Evolutionary conservation across 2,797 vertebrate genomes (phyloP).

Genomic region (Potorous gilbertii): DNA sequence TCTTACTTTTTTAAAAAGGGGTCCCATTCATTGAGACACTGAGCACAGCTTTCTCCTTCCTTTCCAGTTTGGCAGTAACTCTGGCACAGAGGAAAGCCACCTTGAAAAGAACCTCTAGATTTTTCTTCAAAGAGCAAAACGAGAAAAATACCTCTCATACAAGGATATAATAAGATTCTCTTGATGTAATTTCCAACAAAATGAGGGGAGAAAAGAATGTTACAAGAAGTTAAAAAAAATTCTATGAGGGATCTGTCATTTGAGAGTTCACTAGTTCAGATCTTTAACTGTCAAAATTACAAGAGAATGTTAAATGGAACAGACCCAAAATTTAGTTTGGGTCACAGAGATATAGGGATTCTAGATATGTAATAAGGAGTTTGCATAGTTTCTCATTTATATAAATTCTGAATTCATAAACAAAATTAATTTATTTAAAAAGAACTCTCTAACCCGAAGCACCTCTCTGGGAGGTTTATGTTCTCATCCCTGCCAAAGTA

Average conservation of each 20-base stretch:
- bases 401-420: slow-evolving; percentile 54
- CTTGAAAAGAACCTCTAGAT: neutral
- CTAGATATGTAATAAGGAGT: neutral
- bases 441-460: slow-evolving; percentile 58
- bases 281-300: neutral
- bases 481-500: slow-evolving; percentile 61
- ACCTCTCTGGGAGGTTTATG: slow-evolving; percentile 72
- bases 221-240: neutral
- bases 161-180: slow-evolving; percentile 26
- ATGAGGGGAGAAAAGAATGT: slow-evolving; percentile 31
- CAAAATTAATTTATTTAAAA: slow-evolving; percentile 62
- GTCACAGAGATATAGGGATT: slow-evolving; percentile 50
- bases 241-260: neutral
- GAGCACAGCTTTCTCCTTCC: neutral
- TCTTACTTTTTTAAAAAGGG: neutral
- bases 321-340: slow-evolving; percentile 49
- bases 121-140: neutral
- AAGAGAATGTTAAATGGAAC: slow-evolving; percentile 42
- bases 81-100: neutral
- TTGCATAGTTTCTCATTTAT: slow-evolving; percentile 60
- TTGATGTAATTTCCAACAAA: slow-evolving; percentile 18
- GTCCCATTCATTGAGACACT: neutral
- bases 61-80: neutral
- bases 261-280: neutral
- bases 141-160: slow-evolving; percentile 12